A percentile compares a stretch with the other conserved stretches of the same genome.
phyloP scores from a whole-genome alignment of 2,113 vertebrate genomes.

The Tyto alba region DNA sequence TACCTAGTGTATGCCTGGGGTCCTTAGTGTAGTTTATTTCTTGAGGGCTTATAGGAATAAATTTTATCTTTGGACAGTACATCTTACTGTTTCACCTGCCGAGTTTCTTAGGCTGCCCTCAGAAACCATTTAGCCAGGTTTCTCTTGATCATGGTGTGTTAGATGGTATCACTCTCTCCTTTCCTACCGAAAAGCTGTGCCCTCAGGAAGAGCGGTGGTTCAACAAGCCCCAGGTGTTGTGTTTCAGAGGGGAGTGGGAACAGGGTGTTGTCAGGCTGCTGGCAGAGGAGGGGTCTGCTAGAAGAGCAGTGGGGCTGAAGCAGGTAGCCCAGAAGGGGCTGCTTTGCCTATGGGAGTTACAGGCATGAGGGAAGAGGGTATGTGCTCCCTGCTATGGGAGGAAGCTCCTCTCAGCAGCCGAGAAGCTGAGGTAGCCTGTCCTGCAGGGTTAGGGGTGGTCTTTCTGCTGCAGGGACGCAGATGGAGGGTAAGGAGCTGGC shows the following conservation, averaged over 20 bases:
- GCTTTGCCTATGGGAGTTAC: background rate
- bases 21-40: background rate
- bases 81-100: background rate
- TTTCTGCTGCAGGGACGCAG: background rate
- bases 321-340: no score
- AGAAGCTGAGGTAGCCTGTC: background rate
- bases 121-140: background rate
- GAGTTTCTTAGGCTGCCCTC: background rate
- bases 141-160: no score
- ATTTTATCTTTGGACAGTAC: background rate
- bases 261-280: background rate
- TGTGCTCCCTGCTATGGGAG: background rate
- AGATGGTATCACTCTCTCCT: accelerated
- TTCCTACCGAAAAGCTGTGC: background rate
- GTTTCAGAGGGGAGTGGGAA: background rate
- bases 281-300: background rate
- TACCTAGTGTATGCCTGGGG: background rate
- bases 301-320: background rate
- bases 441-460: no score
- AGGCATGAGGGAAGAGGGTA: background rate
- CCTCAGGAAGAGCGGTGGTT: background rate
- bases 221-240: accelerated
- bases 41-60: background rate
- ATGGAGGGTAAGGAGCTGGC: background rate
- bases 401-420: background rate